Evolutionary conservation across 2,888 invertebrate species (phyloP).

Genomic region (Rhagonycha lutea): DNA sequence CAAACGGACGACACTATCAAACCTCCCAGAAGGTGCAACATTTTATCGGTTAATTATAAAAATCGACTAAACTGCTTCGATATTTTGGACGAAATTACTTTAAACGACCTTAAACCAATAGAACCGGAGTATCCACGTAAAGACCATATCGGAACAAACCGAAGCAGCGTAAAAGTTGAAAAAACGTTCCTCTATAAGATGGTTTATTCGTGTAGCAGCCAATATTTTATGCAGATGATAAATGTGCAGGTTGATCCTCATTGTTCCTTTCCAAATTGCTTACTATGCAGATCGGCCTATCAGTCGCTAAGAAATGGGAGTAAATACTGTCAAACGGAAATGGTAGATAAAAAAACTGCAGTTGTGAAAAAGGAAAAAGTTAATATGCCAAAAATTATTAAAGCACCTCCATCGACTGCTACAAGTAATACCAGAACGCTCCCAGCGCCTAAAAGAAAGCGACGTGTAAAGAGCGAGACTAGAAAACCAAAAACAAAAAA

Average conservation of each 20-base stretch:
- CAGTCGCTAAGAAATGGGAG: background rate
- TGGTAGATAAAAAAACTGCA: background rate
- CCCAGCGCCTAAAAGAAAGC: background rate
- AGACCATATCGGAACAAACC: conserved; percentile 7
- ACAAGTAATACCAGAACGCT: background rate
- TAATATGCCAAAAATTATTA: background rate
- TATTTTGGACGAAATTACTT: conserved; percentile 34
- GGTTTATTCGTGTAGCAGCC: conserved; percentile 1
- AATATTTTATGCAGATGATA: background rate
- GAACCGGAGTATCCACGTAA: conserved; percentile 39
- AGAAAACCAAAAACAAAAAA: background rate
- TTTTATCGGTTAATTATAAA: background rate
- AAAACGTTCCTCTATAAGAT: conserved; percentile 16
- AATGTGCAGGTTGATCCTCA: background rate
- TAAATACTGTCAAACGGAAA: background rate
- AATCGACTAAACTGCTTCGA: conserved; percentile 29
- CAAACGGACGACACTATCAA: background rate
- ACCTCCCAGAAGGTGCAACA: background rate
- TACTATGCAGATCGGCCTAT: background rate
- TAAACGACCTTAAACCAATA: conserved; percentile 34
- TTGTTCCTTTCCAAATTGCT: background rate
- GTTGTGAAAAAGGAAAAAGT: background rate
- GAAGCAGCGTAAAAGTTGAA: background rate
- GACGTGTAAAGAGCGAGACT: background rate
- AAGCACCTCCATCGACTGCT: background rate